phyloP scores from a whole-genome alignment of 2,113 vertebrate species.

The Gavia stellata region DNA sequence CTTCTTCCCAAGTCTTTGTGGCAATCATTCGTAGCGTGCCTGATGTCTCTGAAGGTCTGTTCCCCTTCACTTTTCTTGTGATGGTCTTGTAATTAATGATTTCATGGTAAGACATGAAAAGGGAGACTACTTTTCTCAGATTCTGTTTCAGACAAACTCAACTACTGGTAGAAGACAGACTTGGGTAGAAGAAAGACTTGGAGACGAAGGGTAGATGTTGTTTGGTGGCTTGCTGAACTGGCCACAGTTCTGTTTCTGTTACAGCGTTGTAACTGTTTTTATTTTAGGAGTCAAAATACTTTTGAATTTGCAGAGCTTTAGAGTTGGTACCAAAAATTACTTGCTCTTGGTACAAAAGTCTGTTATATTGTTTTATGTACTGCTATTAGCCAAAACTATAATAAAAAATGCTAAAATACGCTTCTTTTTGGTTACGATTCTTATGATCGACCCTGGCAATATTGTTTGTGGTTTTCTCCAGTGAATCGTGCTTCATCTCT shows the following conservation, averaged over 20 bases:
- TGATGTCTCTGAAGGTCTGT: too few relatives aligned
- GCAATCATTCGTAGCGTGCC: too few relatives aligned
- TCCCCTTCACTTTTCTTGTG: not conserved
- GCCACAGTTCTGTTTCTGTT: not conserved
- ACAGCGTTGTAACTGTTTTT: not conserved
- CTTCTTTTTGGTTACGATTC: not conserved
- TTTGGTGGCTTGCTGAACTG: not conserved
- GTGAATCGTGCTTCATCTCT: not conserved
- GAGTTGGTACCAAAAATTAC: not conserved
- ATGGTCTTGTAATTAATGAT: not conserved
- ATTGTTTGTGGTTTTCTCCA: not conserved
- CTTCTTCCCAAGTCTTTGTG: not conserved
- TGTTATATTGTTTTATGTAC: conserved; percentile 6
- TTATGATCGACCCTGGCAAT: not conserved
- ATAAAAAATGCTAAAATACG: conserved; percentile 34
- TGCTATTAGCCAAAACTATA: conserved; percentile 16
- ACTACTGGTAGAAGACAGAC: not conserved
- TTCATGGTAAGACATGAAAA: not conserved
- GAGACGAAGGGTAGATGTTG: not conserved
- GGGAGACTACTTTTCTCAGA: not conserved
- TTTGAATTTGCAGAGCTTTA: conserved; percentile 1
- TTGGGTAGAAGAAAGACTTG: not conserved
- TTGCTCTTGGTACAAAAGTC: not conserved
- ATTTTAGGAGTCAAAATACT: conserved; percentile 3
- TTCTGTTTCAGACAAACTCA: not conserved